Conservation (phyloP, 2,888 invertebrate species). For the Heliconius ethilla region DNA sequence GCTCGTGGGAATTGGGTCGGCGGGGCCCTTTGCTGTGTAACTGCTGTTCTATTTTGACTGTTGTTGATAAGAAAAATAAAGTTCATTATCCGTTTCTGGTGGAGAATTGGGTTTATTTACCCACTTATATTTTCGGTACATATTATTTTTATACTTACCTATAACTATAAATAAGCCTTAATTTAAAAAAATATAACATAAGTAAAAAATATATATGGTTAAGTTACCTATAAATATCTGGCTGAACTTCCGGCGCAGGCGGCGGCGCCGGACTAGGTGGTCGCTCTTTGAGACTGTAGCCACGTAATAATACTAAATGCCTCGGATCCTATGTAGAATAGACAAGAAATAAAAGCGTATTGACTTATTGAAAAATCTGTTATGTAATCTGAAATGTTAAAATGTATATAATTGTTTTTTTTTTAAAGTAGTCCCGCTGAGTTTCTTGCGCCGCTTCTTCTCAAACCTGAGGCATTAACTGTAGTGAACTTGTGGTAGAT, state of each 20-base stretch:
- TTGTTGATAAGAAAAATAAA: not conserved
- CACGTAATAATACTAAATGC: conserved; percentile 89
- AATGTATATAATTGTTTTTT: too few relatives aligned
- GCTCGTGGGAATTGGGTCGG: conserved; percentile 47
- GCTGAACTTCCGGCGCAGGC: conserved; percentile 73
- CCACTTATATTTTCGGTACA: too few relatives aligned
- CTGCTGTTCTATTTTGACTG: conserved; percentile 33
- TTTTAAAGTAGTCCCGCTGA: too few relatives aligned
- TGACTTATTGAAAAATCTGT: not conserved
- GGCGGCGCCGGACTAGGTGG: conserved; percentile 84
- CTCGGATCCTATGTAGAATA: conserved; percentile 83
- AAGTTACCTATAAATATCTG: conserved; percentile 64
- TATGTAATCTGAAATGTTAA: too few relatives aligned
- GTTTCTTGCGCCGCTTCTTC: too few relatives aligned
- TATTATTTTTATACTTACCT: too few relatives aligned
- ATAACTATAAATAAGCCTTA: too few relatives aligned
- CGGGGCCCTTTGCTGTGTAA: conserved; percentile 35
- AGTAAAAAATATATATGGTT: not conserved
- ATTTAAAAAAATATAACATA: not conserved
- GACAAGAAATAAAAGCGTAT: not conserved
- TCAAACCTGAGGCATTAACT: too few relatives aligned
- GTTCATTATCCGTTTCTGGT: not conserved
- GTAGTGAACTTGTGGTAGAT: too few relatives aligned
- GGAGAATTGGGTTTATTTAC: too few relatives aligned
- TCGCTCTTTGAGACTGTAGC: conserved; percentile 86